These are phyloP conservation scores for Eugnorisma glareosa DNA, from an alignment of 2,888 invertebrate species.

Conservation along the genomic window DNA sequence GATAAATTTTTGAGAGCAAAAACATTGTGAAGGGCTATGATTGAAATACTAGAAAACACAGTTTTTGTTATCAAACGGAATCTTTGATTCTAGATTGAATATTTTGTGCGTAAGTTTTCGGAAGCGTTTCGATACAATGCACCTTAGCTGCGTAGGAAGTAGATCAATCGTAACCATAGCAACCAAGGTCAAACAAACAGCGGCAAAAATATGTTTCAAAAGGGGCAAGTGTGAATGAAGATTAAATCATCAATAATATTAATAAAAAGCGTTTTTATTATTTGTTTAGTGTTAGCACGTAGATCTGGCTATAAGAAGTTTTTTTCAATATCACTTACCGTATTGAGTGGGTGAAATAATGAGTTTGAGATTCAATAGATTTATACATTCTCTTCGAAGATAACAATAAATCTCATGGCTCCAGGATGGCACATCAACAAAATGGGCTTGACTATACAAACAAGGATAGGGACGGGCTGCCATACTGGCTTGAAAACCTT, in stretches of 20 bases:
- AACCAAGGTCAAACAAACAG: constrained; percentile 90
- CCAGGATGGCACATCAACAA: constrained; percentile 84
- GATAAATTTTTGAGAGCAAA: neutral
- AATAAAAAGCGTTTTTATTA: constrained; percentile 50
- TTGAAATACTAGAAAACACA: neutral
- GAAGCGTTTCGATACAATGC: constrained; percentile 7
- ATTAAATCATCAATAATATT: constrained; percentile 68
- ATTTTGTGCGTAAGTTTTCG: neutral
- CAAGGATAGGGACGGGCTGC: constrained; percentile 78
- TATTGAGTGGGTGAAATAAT: constrained; percentile 55
- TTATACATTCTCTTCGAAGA: constrained; percentile 55
- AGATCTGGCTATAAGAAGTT: constrained; percentile 27
- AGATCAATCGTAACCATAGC: constrained; percentile 72
- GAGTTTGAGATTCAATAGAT: constrained; percentile 51
- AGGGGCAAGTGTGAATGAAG: constrained; percentile 83
- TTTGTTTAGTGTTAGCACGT: constrained; percentile 41
- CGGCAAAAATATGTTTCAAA: constrained; percentile 87
- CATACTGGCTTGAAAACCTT: constrained; percentile 87
- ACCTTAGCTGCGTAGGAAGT: constrained; percentile 9
- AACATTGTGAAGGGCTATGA: neutral
- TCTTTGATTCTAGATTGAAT: neutral
- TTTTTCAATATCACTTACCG: constrained; percentile 29
- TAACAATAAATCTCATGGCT: constrained; percentile 79
- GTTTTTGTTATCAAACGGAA: neutral
- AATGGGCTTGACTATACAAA: constrained; percentile 80